Percentiles rank a stretch among this genome's conserved stretches.
These are phyloP conservation scores for Falco naumanni DNA, from an alignment of 2,797 vertebrate species.

Conservation along the genomic window DNA sequence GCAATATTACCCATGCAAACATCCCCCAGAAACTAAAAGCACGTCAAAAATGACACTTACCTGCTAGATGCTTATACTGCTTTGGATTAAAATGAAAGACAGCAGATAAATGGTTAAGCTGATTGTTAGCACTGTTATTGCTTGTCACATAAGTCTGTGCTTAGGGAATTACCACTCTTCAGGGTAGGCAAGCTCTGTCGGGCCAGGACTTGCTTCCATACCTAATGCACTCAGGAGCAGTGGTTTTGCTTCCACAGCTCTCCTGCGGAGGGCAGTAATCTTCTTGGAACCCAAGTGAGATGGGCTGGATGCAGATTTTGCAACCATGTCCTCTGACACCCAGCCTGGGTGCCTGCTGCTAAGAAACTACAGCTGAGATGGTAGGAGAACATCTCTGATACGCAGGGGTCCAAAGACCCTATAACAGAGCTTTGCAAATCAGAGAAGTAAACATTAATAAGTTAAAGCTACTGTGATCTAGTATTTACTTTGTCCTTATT, in stretches of 20 bases:
- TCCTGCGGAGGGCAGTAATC: background rate
- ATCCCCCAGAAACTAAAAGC: background rate
- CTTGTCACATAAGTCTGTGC: background rate
- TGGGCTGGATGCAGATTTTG: background rate
- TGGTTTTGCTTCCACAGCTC: background rate
- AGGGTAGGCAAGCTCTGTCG: background rate
- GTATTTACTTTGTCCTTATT: background rate
- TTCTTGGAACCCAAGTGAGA: background rate
- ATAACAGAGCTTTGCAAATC: background rate
- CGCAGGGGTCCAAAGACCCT: background rate
- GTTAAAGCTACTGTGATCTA: background rate
- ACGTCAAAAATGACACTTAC: background rate
- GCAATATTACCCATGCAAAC: no score
- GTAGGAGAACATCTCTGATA: background rate
- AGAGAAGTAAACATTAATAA: background rate
- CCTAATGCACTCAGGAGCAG: background rate
- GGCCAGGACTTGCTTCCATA: background rate
- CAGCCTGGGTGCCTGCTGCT: background rate
- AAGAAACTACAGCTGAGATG: background rate
- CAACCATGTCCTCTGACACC: background rate
- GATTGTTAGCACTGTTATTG: background rate
- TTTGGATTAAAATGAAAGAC: background rate
- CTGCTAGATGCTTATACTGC: background rate
- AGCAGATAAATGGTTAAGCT: background rate
- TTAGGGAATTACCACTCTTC: background rate